Evolutionary conservation across 2,113 vertebrate genomes (phyloP).

Genomic region (Leuciscus idus): DNA sequence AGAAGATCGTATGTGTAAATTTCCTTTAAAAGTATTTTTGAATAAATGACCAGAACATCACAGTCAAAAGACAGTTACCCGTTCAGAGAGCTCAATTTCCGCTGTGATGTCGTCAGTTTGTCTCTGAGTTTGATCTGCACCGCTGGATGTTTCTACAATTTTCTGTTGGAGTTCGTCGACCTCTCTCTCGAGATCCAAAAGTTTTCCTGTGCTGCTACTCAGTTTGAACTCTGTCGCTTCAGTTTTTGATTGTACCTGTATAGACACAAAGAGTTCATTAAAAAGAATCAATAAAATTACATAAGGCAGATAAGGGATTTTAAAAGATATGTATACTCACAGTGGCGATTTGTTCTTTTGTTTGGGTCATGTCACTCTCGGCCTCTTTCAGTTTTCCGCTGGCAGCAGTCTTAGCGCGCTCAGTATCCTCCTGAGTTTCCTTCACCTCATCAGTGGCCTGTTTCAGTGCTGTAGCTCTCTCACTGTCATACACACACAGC

Average conservation of each 20-base stretch:
- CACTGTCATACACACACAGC: slow-evolving; percentile 68
- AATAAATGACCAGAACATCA: not conserved
- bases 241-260: slow-evolving; percentile 89
- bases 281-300: not conserved
- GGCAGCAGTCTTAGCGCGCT: slow-evolving; percentile 83
- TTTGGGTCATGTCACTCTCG: slow-evolving; percentile 84
- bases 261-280: slow-evolving; percentile 7
- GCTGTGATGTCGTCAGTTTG: slow-evolving; percentile 66
- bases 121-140: slow-evolving; percentile 71
- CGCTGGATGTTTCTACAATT: slow-evolving; percentile 72
- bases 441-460: slow-evolving; percentile 80
- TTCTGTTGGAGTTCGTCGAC: slow-evolving; percentile 83
- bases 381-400: slow-evolving; percentile 84
- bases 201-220: slow-evolving; percentile 81
- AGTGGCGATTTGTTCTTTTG: slow-evolving; percentile 81
- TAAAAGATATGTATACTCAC: slow-evolving; percentile 71
- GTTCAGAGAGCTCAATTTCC: slow-evolving; percentile 80
- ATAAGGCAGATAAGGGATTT: not conserved
- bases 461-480: slow-evolving; percentile 81
- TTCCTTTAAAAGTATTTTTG: not conserved
- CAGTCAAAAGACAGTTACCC: slow-evolving; percentile 67
- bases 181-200: slow-evolving; percentile 82
- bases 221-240: slow-evolving; percentile 85
- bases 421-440: slow-evolving; percentile 83
- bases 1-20: not conserved